phyloP scores from a whole-genome alignment of 2,888 invertebrate genomes.

The Galerucella pusilla region DNA sequence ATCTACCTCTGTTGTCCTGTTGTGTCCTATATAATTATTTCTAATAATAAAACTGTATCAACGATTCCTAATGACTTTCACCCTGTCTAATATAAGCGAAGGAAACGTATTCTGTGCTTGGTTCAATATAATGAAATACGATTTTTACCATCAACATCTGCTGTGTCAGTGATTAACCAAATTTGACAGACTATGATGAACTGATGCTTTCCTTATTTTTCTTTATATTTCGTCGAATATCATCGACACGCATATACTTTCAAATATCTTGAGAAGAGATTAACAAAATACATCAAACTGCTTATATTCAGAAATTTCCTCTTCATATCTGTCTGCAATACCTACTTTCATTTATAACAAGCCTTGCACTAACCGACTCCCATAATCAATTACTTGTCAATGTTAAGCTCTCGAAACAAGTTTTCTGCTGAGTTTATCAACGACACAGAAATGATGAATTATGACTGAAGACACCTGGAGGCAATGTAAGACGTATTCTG shows the following conservation, averaged over 20 bases:
- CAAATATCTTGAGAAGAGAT: background rate
- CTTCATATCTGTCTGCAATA: slow-evolving; percentile 21
- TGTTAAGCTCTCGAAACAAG: slow-evolving; percentile 39
- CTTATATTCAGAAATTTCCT: slow-evolving; percentile 16
- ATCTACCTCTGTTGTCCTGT: too few species aligned
- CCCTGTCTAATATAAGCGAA: too few species aligned
- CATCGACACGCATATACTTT: background rate
- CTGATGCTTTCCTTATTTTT: too few species aligned
- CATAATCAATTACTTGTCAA: slow-evolving; percentile 41
- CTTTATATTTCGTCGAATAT: background rate
- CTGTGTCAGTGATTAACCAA: too few species aligned
- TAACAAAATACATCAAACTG: slow-evolving; percentile 1
- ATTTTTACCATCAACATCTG: too few species aligned
- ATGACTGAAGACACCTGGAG: slow-evolving; percentile 56
- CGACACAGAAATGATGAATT: slow-evolving; percentile 58
- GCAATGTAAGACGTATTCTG: slow-evolving; percentile 29
- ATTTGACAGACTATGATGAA: too few species aligned
- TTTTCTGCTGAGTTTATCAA: slow-evolving; percentile 51
- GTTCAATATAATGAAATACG: too few species aligned
- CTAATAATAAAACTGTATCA: too few species aligned
- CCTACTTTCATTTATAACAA: slow-evolving; percentile 33
- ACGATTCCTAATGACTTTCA: too few species aligned
- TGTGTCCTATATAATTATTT: too few species aligned
- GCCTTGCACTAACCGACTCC: slow-evolving; percentile 27
- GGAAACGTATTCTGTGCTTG: too few species aligned